Percentiles rank a stretch among this genome's conserved stretches.
Evolutionary conservation across 1,140 invertebrate genomes (phyloP).

Genomic region (Myzus persicae): DNA sequence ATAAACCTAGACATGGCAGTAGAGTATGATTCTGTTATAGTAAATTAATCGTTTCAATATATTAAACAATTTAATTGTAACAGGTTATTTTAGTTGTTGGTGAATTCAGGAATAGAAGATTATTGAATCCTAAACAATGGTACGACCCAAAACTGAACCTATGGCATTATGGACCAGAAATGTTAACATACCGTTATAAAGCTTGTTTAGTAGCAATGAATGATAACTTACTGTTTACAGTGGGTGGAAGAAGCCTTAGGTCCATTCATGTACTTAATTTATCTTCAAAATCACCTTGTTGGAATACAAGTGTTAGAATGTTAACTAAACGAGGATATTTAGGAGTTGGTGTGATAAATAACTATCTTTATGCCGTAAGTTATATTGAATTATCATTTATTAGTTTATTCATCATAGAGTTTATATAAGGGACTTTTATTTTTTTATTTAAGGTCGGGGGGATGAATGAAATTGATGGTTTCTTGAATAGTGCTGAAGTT

Average conservation of each 20-base stretch:
- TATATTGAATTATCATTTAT: neutral
- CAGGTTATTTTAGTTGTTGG: conserved; percentile 89
- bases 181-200: conserved; percentile 76
- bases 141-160: conserved; percentile 86
- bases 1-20: conserved; percentile 75
- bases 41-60: neutral
- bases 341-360: conserved; percentile 64
- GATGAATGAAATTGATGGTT: conserved; percentile 93
- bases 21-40: neutral
- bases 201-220: conserved; percentile 82
- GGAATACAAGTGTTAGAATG: conserved; percentile 86
- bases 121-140: conserved; percentile 81
- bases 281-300: conserved; percentile 70
- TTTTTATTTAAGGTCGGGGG: conserved; percentile 72
- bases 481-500: conserved; percentile 88
- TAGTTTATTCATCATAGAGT: conserved; percentile 64
- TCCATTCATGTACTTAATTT: conserved; percentile 68
- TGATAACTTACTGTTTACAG: conserved; percentile 84
- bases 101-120: conserved; percentile 88
- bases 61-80: conserved; percentile 59
- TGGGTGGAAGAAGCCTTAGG: conserved; percentile 75
- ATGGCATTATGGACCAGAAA: conserved; percentile 79
- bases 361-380: conserved; percentile 85
- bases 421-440: conserved; percentile 70
- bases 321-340: conserved; percentile 89